Base-by-base conservation (phyloP, 2,797 vertebrate genomes). In the Sphenopsis melanotis region DNA sequence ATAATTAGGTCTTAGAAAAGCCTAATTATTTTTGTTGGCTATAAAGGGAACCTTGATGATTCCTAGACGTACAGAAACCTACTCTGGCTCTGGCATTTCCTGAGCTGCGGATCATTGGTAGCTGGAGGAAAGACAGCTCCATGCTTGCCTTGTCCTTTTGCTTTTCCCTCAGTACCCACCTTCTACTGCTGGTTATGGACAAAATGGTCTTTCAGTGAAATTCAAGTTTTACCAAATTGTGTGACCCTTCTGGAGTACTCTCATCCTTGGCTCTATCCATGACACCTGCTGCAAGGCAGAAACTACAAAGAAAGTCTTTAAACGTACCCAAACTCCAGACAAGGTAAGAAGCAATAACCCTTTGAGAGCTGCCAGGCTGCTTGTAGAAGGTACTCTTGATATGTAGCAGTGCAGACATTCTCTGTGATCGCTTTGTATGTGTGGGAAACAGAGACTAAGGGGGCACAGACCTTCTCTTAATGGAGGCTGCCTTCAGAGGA, bases 1-100 rank as follows among this genome's bases (percentile, higher is more conserved):
- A 83, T 90, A 95, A 94, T 96, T 72, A 90, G 87, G 65, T 20
- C 32, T 88, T 90, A 86, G 76, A 81, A 96, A 90, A 78, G n/a
- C 36, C 65, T 93, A 83, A 90, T 94, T 94, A 94, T 88, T 93
- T 91, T 79, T 90, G 57, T 81, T 90, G 65, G 75, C 76, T 94
- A 39, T 68, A 95, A 96, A 91, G 65, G 57, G 75, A 94, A 65
- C 41, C 60, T 91, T 86, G 85, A 83, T 75, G 46, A 47, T 42
- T 75, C 34, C 57, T 77, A 81, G 69, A 85, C 0, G 0, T 36
- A 91, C 18, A 65, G 69, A 91, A 93, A 91, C 16, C 27, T 42
- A 53, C 21, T 87, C 60, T 91, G 83, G 65, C 59, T 86, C 18
- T 44, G 47, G 59, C 61, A 77, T 85, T 96, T 94, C 81, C 87